phyloP scores from a whole-genome alignment of 2,888 invertebrate genomes.

The Polylopha cassiicola region DNA sequence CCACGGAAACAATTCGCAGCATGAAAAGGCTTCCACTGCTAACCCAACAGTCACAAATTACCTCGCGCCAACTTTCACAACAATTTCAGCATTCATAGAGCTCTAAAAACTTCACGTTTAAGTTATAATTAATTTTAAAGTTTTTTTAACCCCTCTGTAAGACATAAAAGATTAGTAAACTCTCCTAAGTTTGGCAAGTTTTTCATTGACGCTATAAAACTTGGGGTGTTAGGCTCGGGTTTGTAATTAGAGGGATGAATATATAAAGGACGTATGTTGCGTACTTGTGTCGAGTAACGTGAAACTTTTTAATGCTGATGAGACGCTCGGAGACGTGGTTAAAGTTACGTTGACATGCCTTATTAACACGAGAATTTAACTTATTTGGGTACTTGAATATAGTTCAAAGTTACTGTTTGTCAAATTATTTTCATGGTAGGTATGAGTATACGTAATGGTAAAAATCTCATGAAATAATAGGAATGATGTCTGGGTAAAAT shows the following conservation, averaged over 20 bases:
- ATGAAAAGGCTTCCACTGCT: too few species aligned
- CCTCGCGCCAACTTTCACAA: constrained; percentile 4
- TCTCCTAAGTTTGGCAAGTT: constrained; percentile 27
- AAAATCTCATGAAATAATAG: too few species aligned
- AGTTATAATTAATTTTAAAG: constrained; percentile 13
- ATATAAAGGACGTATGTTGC: constrained; percentile 36
- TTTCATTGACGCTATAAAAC: constrained; percentile 42
- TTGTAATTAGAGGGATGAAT: constrained; percentile 51
- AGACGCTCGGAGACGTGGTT: constrained; percentile 59
- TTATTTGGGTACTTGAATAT: too few species aligned
- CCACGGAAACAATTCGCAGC: too few species aligned
- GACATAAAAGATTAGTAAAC: constrained; percentile 13
- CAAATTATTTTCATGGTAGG: too few species aligned
- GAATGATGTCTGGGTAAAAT: too few species aligned
- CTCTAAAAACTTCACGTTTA: constrained; percentile 4
- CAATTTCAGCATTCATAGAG: constrained; percentile 13
- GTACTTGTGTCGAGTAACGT: constrained; percentile 46
- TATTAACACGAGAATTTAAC: too few species aligned
- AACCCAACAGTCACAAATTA: too few species aligned
- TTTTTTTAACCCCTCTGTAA: constrained; percentile 5
- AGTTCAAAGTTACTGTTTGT: too few species aligned
- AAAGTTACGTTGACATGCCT: constrained; percentile 64
- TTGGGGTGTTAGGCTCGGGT: constrained; percentile 34
- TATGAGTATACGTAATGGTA: too few species aligned
- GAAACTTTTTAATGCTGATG: constrained; percentile 65